These are phyloP conservation scores for Drosophila gunungcola DNA, from an alignment of 1,140 invertebrate species.

Conservation along the genomic window DNA sequence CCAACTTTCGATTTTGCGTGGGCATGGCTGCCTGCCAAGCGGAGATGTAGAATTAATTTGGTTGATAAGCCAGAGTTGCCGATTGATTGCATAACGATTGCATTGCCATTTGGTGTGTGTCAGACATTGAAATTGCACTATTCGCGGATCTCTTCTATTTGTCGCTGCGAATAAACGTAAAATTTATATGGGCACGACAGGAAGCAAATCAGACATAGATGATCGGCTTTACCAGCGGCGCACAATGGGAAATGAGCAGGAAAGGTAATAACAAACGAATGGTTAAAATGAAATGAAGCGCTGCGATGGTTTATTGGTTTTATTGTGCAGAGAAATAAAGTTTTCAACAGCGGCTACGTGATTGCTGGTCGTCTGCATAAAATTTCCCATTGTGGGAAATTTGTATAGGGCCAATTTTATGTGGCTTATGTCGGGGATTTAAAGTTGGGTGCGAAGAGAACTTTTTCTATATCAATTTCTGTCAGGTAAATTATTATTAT, in stretches of 20 bases:
- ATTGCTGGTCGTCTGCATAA: slow-evolving; percentile 6
- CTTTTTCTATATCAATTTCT: background rate
- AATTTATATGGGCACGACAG: slow-evolving; percentile 81
- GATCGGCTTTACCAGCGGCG: slow-evolving; percentile 40
- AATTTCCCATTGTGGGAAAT: slow-evolving; percentile 35
- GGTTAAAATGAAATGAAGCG: slow-evolving; percentile 54
- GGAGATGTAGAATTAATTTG: slow-evolving; percentile 79
- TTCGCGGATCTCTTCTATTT: slow-evolving; percentile 46
- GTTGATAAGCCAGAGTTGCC: slow-evolving; percentile 65
- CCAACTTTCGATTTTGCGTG: slow-evolving; percentile 74
- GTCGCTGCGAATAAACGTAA: slow-evolving; percentile 52
- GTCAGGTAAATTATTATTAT: background rate
- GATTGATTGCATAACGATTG: slow-evolving; percentile 72
- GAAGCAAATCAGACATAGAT: slow-evolving; percentile 83
- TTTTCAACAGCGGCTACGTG: slow-evolving; percentile 51
- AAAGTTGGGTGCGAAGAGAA: background rate
- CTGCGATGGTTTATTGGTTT: slow-evolving; percentile 51
- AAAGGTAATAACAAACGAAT: slow-evolving; percentile 52
- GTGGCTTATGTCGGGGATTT: background rate
- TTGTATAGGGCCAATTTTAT: background rate
- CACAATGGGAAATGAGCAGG: slow-evolving; percentile 46
- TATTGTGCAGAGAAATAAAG: slow-evolving; percentile 42
- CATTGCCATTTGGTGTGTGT: slow-evolving; percentile 33
- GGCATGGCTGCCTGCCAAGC: slow-evolving; percentile 1
- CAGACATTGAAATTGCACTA: slow-evolving; percentile 52